Conservation (phyloP, 2,113 vertebrate genomes). For the Apodemus speciosus region DNA sequence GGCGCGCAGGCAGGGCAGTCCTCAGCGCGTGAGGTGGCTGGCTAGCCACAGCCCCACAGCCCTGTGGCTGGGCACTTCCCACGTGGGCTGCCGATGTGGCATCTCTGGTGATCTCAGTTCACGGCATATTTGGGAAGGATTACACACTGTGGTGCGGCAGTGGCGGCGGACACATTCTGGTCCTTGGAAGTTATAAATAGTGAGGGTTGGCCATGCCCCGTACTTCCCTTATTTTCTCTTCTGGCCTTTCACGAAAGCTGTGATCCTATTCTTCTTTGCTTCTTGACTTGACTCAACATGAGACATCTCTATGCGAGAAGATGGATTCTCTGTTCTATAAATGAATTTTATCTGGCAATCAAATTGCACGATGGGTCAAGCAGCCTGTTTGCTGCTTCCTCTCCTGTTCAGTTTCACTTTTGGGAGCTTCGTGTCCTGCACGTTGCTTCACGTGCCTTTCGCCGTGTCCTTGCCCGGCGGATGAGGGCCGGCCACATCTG, state of each 20-base stretch:
- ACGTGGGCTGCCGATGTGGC: background rate
- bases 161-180: background rate
- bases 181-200: background rate
- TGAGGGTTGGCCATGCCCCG: background rate
- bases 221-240: background rate
- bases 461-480: background rate
- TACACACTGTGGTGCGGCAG: background rate
- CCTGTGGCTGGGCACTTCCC: accelerated
- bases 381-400: background rate
- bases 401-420: slow-evolving; percentile 37
- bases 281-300: slow-evolving; percentile 12
- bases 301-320: background rate
- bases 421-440: background rate
- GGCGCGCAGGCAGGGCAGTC: background rate
- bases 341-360: slow-evolving; percentile 51
- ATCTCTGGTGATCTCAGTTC: background rate
- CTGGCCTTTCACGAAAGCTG: background rate
- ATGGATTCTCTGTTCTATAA: too few species aligned
- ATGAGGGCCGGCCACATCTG: background rate
- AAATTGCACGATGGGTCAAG: slow-evolving; percentile 32
- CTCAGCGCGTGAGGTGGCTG: accelerated
- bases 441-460: slow-evolving; percentile 45
- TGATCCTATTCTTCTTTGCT: slow-evolving; percentile 12
- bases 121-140: background rate
- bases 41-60: background rate